phyloP scores from a whole-genome alignment of 2,797 vertebrate species.

The Simalia tracyae region DNA sequence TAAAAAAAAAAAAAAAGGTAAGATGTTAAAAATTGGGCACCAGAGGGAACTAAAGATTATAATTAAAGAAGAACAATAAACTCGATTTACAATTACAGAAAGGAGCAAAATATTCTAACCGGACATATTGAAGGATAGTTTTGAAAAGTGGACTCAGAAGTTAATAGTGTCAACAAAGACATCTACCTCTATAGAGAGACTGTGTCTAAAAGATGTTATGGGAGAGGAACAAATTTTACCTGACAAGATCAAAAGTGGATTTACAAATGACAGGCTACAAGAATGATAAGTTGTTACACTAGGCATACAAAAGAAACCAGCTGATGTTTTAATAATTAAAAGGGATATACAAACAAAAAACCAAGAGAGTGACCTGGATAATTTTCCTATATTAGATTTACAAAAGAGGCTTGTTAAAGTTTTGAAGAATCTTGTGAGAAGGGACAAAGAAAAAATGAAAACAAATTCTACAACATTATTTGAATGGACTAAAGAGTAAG shows the following conservation, averaged over 20 bases:
- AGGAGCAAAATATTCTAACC: neutral
- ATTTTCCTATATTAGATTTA: neutral
- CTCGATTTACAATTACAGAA: neutral
- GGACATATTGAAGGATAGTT: neutral
- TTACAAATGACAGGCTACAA: neutral
- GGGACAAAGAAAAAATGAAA: neutral
- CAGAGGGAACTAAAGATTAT: neutral
- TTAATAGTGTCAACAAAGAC: neutral
- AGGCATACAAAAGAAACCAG: neutral
- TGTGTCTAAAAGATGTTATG: neutral
- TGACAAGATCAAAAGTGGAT: neutral
- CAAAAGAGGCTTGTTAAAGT: neutral
- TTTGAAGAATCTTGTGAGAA: neutral
- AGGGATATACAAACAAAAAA: neutral
- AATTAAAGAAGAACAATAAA: neutral
- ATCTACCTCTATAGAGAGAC: neutral
- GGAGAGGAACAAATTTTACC: neutral
- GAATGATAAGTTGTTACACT: neutral
- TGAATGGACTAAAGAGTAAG: too few species aligned
- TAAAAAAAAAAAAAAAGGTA: neutral
- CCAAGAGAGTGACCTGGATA: neutral
- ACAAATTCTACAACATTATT: neutral
- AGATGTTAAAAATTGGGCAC: neutral
- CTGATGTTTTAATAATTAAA: neutral
- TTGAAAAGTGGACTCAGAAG: neutral